Evolutionary conservation across 1,140 invertebrate genomes (phyloP).

Genomic region (Euglossa dilemma): DNA sequence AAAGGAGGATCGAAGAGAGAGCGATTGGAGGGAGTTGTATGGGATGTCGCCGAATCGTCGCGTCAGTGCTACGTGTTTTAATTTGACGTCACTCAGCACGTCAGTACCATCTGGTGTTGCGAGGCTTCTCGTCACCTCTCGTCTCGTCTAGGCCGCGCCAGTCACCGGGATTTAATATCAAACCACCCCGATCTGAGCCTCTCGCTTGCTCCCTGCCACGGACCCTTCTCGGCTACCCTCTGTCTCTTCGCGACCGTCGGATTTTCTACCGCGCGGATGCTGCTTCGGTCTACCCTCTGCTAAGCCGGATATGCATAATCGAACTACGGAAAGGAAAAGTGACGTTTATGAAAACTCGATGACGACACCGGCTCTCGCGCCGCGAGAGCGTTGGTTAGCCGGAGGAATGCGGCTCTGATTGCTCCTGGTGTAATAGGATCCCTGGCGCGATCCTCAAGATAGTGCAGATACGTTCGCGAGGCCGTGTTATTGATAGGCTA

Average conservation of each 20-base stretch:
- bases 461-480: too few species aligned
- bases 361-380: background rate
- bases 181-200: slow-evolving; percentile 67
- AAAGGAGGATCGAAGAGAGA: background rate
- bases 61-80: slow-evolving; percentile 80
- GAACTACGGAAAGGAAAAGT: slow-evolving; percentile 43
- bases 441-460: too few species aligned
- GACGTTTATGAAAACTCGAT: slow-evolving; percentile 17
- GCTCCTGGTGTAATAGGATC: too few species aligned
- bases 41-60: slow-evolving; percentile 78
- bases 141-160: slow-evolving; percentile 75
- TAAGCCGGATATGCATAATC: slow-evolving; percentile 69
- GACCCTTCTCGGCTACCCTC: slow-evolving; percentile 29
- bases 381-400: background rate
- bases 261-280: slow-evolving; percentile 53
- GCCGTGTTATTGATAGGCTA: too few species aligned
- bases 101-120: slow-evolving; percentile 80
- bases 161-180: slow-evolving; percentile 80
- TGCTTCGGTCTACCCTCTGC: slow-evolving; percentile 48
- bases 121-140: slow-evolving; percentile 74
- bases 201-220: slow-evolving; percentile 3
- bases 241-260: slow-evolving; percentile 35
- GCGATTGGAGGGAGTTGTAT: slow-evolving; percentile 60
- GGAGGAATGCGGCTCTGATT: too few species aligned
- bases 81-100: slow-evolving; percentile 80